A percentile compares a stretch with the other conserved stretches of the same genome.
Conservation (phyloP, 2,113 vertebrate genomes). For the Festucalex cinctus region DNA sequence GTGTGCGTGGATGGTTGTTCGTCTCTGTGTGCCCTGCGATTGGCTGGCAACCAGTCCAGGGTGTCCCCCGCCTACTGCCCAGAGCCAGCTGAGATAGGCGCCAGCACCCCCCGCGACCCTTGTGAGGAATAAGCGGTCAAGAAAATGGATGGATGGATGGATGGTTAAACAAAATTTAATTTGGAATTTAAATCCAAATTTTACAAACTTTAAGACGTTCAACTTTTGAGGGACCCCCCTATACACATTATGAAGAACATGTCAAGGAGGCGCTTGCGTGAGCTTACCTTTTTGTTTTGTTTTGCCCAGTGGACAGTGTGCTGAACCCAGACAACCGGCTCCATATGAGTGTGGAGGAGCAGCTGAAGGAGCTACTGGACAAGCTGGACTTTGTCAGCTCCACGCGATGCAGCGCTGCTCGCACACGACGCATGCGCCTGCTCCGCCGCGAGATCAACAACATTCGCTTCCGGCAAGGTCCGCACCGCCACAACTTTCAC, state of each 20-base stretch:
- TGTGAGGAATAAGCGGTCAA: too few relatives aligned
- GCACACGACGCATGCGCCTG: constrained; percentile 86
- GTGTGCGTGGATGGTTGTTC: too few relatives aligned
- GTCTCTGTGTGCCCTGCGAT: too few relatives aligned
- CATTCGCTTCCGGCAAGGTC: constrained; percentile 80
- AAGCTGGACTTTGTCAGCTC: constrained; percentile 90
- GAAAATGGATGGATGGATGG: too few relatives aligned
- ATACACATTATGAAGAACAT: neutral
- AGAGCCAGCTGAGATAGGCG: too few relatives aligned
- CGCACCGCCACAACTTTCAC: constrained; percentile 69
- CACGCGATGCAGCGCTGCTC: constrained; percentile 87
- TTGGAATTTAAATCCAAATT: too few relatives aligned
- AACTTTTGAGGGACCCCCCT: neutral
- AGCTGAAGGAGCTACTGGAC: constrained; percentile 93
- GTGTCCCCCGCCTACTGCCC: too few relatives aligned
- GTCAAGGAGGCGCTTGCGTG: neutral
- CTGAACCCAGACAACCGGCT: constrained; percentile 89
- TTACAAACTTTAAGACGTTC: neutral
- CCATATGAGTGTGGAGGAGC: constrained; percentile 86
- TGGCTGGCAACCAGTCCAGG: too few relatives aligned
- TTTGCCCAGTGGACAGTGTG: constrained; percentile 86
- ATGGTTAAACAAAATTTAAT: too few relatives aligned
- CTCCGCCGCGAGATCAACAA: constrained; percentile 90
- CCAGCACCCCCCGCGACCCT: too few relatives aligned
- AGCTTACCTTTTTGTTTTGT: neutral